Base-by-base conservation (phyloP, 2,113 vertebrate species). In the Sylvietta virens region DNA sequence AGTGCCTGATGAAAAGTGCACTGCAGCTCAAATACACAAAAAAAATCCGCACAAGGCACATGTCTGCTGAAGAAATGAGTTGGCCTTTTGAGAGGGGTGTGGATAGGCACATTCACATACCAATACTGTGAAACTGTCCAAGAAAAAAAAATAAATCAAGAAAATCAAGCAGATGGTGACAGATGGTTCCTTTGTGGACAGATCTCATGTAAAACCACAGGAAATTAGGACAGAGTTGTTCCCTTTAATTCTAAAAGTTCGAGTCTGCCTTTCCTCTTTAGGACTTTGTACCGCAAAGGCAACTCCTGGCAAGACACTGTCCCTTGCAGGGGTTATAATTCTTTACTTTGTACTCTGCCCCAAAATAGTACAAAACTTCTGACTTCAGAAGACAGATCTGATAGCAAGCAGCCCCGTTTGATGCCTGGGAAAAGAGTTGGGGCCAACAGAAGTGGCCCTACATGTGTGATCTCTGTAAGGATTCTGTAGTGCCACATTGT, bases 161-260 rank as follows among this genome's bases (percentile, higher is more conserved):
- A 79, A 91, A 94, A 74, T 78, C 40, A 79, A 71, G 51, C 42
- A 71, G 79, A 71, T 84, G 76, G 67, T 92, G 80, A 81, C 69
- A 88, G 50, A 86, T 74, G 37, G 47, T 92, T 92, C 70, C 65
- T 94, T 87, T 11, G 1, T 45, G 65, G 58, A 39, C 69, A 67
- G 57, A 64, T 79, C 87, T 95, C 74, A 23, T 91, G 74, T 81
- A 64, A 95, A 95, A 91, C 79, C 90, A 90, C 71, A 83, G 82
- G 76, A 95, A 96, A 95, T 91, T 77, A 85, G 82, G 74, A 81
- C 62, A 79, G 27, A 76, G 24, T 80, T 92, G 64, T 94, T 95
- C 76, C 88, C 40, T 84, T 94, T 90, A 90, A n/a, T 50, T 72
- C 42, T 58, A 26, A 71, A 88, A 77, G 17, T 73, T 80, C 0